These are phyloP conservation scores for Drosophila varians DNA, from an alignment of 1,140 invertebrate genomes.

Conservation along the genomic window DNA sequence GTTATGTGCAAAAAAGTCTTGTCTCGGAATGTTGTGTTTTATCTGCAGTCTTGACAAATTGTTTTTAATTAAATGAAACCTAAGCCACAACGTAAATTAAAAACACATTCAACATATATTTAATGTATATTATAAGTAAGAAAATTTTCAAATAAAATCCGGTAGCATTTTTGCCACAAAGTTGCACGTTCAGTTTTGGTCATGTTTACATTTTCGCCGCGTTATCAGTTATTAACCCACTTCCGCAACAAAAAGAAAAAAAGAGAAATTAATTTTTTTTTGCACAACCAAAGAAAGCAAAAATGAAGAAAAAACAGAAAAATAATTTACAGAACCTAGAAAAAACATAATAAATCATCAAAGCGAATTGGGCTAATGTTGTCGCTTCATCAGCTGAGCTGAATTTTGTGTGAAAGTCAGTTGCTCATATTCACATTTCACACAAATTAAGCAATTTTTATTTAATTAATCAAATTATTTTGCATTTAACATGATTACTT, in stretches of 20 bases:
- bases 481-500: constrained; percentile 53
- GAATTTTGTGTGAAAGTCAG: constrained; percentile 63
- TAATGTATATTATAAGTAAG: background rate
- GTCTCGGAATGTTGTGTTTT: too few relatives aligned
- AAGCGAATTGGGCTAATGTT: constrained; percentile 74
- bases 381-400: constrained; percentile 44
- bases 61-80: constrained; percentile 1
- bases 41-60: too few relatives aligned
- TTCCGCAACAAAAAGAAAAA: constrained; percentile 46
- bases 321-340: constrained; percentile 71
- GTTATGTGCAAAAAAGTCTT: background rate
- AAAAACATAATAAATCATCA: constrained; percentile 76
- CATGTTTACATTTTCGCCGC: constrained; percentile 66
- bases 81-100: background rate
- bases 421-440: constrained; percentile 15
- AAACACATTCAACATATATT: background rate
- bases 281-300: constrained; percentile 30
- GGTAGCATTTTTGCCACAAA: constrained; percentile 25
- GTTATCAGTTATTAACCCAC: constrained; percentile 79
- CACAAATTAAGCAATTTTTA: constrained; percentile 70
- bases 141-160: background rate
- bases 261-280: constrained; percentile 75
- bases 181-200: constrained; percentile 50
- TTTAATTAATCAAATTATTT: constrained; percentile 66
- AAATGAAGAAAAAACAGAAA: constrained; percentile 36